Base-by-base conservation (phyloP, 2,888 invertebrate genomes). In the Hemaris fuciformis region DNA sequence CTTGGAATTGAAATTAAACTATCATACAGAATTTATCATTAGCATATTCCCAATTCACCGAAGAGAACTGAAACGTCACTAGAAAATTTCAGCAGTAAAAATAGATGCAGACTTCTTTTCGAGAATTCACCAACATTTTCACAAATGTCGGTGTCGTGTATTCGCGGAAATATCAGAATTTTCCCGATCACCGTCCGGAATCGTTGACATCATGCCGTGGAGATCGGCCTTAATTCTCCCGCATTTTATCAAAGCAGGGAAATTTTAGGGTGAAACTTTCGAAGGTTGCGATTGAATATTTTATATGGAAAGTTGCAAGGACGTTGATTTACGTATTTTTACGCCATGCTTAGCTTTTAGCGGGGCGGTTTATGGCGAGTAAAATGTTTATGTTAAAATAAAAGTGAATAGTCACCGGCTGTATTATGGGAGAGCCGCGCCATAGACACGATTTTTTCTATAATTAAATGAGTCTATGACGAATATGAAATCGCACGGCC, bases 251-350 rank as follows among this genome's bases (percentile, higher is more conserved):
- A 31, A 31, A 31, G 15, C 18, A 27, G n/a, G 23, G 13, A 46
- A 53, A 10, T 53, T 53, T 31, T 45, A 45, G 31, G 43, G 25
- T 8, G 18, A 43, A 59, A 59, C 43, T 42, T 59, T 38, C 20
- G 43, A 59, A 43, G 53, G 53, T 18, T 20, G 18, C 27, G 18
- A 20, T 53, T 53, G 31, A 53, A 53, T 53, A 53, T 53, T 53
- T 53, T 53, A 53, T 53, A 31, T 53, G 18, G 18, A 53, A 53
- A 53, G 53, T 53, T 53, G 10, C 31, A 53, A 27, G 53, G 53
- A 4, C 27, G 20, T 22, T 23, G 53, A 18, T 31, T 53, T 31
- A 20, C 23, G 23, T n/a, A 23, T 46, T 45, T 46, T 13, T 25
- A 23, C n/a, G 5, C 46, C n/a, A 13, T 38, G 38, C n/a, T 23